Evolutionary conservation across 2,113 vertebrate genomes (phyloP).

Genomic region (Bufo bufo): DNA sequence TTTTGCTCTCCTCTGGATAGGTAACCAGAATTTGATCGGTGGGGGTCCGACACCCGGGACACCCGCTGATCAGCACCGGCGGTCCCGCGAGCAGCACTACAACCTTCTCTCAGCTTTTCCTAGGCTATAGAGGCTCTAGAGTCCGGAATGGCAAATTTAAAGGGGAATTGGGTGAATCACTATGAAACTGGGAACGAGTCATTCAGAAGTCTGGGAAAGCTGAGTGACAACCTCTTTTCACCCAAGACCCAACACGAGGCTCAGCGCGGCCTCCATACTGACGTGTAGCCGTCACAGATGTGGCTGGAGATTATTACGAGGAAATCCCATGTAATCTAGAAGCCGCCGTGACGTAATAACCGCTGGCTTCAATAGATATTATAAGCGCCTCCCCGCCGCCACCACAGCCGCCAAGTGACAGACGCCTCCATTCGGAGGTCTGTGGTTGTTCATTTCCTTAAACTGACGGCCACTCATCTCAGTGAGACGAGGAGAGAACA

Average conservation of each 20-base stretch:
- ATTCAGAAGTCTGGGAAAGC: not conserved
- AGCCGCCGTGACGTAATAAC: not conserved
- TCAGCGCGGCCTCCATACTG: too few relatives aligned
- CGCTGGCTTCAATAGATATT: not conserved
- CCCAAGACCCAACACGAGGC: too few relatives aligned
- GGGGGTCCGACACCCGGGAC: too few relatives aligned
- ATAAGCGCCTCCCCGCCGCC: not conserved
- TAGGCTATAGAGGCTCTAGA: too few relatives aligned
- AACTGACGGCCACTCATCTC: not conserved
- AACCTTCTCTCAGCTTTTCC: too few relatives aligned
- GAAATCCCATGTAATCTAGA: not conserved
- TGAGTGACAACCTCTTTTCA: not conserved
- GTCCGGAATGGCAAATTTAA: too few relatives aligned
- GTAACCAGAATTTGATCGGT: too few relatives aligned
- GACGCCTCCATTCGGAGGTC: not conserved
- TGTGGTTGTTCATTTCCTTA: not conserved
- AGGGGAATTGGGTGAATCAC: too few relatives aligned
- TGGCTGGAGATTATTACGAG: not conserved
- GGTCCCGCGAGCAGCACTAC: too few relatives aligned
- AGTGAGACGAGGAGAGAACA: not conserved
- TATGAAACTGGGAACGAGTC: too few relatives aligned
- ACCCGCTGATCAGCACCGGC: too few relatives aligned
- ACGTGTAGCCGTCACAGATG: not conserved
- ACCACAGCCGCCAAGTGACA: not conserved
- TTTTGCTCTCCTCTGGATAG: too few relatives aligned